These are phyloP conservation scores for Dryobotodes eremita DNA, from an alignment of 2,888 invertebrate genomes.

Conservation along the genomic window DNA sequence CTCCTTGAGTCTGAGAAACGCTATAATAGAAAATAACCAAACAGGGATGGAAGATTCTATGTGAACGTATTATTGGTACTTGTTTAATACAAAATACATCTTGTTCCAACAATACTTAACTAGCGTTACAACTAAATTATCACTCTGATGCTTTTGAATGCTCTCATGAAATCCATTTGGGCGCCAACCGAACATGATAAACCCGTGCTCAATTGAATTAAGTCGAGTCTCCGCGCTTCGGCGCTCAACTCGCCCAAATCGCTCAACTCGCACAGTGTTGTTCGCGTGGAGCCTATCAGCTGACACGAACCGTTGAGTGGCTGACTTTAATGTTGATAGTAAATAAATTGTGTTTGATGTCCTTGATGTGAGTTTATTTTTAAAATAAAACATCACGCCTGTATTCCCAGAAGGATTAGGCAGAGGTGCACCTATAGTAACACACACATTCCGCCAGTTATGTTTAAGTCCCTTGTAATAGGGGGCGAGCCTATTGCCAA, in stretches of 20 bases:
- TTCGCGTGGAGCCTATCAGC: conserved; percentile 47
- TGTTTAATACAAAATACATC: conserved; percentile 10
- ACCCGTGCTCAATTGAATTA: conserved; percentile 69
- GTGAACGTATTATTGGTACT: too few species aligned
- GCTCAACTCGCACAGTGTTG: conserved; percentile 52
- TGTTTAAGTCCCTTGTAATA: not conserved
- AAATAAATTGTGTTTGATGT: conserved; percentile 28
- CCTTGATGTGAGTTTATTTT: conserved; percentile 11
- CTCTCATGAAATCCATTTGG: conserved; percentile 64
- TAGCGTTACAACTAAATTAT: conserved; percentile 58
- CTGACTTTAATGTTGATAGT: conserved; percentile 45
- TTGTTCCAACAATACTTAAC: conserved; percentile 46
- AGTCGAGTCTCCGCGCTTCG: conserved; percentile 54
- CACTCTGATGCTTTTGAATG: conserved; percentile 62
- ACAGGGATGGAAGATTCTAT: not conserved
- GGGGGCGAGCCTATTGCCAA: not conserved
- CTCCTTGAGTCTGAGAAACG: too few species aligned
- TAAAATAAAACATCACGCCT: not conserved
- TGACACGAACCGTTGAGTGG: conserved; percentile 44
- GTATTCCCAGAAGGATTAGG: too few species aligned
- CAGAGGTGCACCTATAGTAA: not conserved
- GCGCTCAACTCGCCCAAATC: conserved; percentile 49
- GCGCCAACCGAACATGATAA: conserved; percentile 64
- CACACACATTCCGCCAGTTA: not conserved
- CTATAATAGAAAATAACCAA: too few species aligned